phyloP scores from a whole-genome alignment of 2,888 invertebrate species.

The Thecophora atra region DNA sequence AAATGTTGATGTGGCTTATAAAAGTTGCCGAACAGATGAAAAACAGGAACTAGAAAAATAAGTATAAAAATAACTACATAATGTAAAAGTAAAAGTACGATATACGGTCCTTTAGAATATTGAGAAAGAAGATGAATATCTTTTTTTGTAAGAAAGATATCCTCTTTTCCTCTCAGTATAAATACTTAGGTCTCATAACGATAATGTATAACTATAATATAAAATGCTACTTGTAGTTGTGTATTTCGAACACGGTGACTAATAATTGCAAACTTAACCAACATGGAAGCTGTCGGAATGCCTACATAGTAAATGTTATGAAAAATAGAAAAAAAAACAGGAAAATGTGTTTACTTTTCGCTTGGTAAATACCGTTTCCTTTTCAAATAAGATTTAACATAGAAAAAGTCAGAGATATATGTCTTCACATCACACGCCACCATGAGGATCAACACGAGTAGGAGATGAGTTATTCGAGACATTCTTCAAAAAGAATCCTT shows the following conservation, averaged over 20 bases:
- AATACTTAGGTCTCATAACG: not conserved
- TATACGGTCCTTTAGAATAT: not conserved
- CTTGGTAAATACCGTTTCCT: not conserved
- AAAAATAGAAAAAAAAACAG: not conserved
- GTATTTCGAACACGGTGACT: not conserved
- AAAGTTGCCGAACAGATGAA: not conserved
- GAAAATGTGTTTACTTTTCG: not conserved
- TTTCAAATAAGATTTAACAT: not conserved
- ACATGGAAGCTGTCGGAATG: too few species aligned
- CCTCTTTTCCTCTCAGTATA: not conserved
- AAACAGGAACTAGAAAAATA: not conserved
- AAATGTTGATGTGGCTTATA: constrained; percentile 11
- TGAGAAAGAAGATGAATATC: too few species aligned
- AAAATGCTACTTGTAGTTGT: not conserved
- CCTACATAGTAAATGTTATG: not conserved
- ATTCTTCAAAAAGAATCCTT: not conserved
- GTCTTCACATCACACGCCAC: not conserved
- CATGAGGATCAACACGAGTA: not conserved
- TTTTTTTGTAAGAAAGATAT: too few species aligned
- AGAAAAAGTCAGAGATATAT: not conserved
- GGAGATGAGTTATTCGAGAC: not conserved
- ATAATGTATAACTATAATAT: not conserved
- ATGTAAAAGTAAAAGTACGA: not conserved
- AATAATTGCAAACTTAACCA: not conserved
- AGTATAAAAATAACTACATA: not conserved